These are phyloP conservation scores for Myotis yumanensis DNA, from an alignment of 2,113 vertebrate species.

Conservation along the genomic window DNA sequence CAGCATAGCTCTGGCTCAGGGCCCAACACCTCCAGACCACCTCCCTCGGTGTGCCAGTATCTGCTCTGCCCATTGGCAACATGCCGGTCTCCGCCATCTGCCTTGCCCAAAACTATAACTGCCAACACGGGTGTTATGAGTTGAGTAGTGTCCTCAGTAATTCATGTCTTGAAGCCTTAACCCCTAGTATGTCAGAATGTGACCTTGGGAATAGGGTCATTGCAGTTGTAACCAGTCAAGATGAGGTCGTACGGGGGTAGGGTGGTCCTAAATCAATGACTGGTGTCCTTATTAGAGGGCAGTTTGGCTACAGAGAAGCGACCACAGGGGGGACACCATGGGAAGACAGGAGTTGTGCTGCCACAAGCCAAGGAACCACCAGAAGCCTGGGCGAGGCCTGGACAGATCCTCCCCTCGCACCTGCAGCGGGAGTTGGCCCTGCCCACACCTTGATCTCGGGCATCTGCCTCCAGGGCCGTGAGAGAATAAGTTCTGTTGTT, in stretches of 20 bases:
- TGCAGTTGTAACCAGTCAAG: not conserved
- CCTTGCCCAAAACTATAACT: not conserved
- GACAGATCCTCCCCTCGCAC: accelerated
- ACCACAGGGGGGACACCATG: not conserved
- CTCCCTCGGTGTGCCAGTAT: not conserved
- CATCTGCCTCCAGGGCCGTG: too few species aligned
- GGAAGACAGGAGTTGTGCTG: accelerated
- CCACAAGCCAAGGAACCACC: not conserved
- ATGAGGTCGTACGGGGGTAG: not conserved
- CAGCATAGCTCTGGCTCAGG: not conserved
- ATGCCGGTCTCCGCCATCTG: not conserved
- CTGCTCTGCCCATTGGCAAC: not conserved
- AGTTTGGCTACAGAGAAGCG: not conserved
- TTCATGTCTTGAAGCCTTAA: not conserved
- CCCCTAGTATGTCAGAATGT: too few species aligned
- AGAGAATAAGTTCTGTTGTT: not conserved
- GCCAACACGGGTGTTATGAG: not conserved
- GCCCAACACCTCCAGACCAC: not conserved
- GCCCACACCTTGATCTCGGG: too few species aligned
- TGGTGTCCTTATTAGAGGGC: not conserved
- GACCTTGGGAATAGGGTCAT: not conserved
- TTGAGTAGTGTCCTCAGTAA: not conserved
- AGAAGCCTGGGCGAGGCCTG: not conserved
- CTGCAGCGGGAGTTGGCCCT: not conserved
- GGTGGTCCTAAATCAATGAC: not conserved